phyloP scores from a whole-genome alignment of 2,888 invertebrate genomes.

The Bruchidius siliquastri region DNA sequence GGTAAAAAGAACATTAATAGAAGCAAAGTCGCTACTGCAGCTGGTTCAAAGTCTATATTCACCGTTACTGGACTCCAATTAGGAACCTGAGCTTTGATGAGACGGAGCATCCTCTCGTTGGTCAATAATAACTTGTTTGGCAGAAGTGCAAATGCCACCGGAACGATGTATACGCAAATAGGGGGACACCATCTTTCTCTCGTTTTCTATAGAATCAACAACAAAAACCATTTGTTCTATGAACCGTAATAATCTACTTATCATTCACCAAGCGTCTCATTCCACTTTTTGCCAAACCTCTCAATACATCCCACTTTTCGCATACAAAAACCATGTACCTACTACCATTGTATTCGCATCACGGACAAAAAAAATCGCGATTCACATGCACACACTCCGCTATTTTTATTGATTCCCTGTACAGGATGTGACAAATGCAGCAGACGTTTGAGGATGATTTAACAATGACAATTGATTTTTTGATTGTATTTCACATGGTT shows the following conservation, averaged over 20 bases:
- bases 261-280: not conserved
- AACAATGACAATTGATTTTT: constrained; percentile 2
- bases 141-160: too few species aligned
- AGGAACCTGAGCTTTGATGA: too few species aligned
- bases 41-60: too few species aligned
- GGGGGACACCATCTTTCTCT: too few species aligned
- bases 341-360: not conserved
- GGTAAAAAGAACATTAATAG: too few species aligned
- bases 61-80: too few species aligned
- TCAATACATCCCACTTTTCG: not conserved
- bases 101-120: too few species aligned
- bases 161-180: too few species aligned
- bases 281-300: not conserved
- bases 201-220: too few species aligned
- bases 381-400: not conserved
- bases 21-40: too few species aligned
- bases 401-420: not conserved
- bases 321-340: not conserved
- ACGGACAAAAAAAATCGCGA: not conserved
- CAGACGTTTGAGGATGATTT: not conserved
- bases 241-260: not conserved
- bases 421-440: constrained; percentile 1
- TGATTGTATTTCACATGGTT: not conserved
- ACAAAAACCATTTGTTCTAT: not conserved
- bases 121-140: too few species aligned